These are phyloP conservation scores for Notothenia rossii DNA, from an alignment of 2,113 vertebrate genomes.

Conservation along the genomic window DNA sequence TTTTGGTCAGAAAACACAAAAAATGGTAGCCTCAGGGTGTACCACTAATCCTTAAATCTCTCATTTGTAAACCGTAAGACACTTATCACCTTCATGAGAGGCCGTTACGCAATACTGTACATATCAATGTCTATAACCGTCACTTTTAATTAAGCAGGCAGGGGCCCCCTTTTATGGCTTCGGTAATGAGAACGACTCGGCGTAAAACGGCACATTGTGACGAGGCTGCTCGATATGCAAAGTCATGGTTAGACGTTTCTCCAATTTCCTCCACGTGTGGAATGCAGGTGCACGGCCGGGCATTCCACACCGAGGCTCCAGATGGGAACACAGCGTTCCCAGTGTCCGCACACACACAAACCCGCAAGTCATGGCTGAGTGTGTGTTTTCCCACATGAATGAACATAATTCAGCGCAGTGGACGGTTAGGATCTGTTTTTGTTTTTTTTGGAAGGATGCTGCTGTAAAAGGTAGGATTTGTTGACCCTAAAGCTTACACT, in stretches of 20 bases:
- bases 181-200: constrained; percentile 1
- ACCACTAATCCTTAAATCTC: constrained; percentile 16
- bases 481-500: too few species aligned
- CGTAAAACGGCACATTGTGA: constrained; percentile 11
- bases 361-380: constrained; percentile 6
- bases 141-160: background rate
- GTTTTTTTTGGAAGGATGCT: too few species aligned
- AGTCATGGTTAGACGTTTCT: constrained; percentile 44
- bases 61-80: constrained; percentile 54
- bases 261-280: constrained; percentile 15
- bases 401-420: constrained; percentile 29
- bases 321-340: constrained; percentile 69
- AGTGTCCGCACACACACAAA: constrained; percentile 42
- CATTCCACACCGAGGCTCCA: constrained; percentile 64
- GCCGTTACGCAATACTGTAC: constrained; percentile 31
- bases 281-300: constrained; percentile 77
- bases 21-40: background rate
- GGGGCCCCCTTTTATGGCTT: constrained; percentile 37
- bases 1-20: constrained; percentile 45
- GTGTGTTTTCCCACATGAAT: constrained; percentile 25
- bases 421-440: constrained; percentile 23
- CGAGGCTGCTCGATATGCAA: constrained; percentile 32
- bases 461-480: too few species aligned
- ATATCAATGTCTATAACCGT: background rate
- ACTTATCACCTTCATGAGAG: background rate